Base-by-base conservation (phyloP, 2,888 invertebrate species). In the Seira ritae region DNA sequence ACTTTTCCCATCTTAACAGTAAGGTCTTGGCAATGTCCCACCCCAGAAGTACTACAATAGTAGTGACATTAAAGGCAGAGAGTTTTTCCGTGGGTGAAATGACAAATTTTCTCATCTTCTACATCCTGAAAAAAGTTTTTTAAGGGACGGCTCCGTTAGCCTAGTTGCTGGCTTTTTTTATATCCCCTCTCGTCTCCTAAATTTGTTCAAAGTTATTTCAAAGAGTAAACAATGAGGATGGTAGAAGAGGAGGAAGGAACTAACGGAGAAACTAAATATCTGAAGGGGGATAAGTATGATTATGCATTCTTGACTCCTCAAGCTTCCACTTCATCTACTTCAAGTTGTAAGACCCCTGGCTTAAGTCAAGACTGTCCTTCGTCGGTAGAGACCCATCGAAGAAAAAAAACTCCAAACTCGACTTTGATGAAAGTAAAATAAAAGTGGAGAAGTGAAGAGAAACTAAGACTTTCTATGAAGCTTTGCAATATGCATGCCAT, bases 281-380 rank as follows among this genome's bases (percentile, higher is more conserved):
- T 20, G 23, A 8, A 24, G 22, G 69, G 42, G 23, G 31, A 79
- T 31, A 55, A 73, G 60, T 74, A 74, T 75, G 74, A 80, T 81
- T 81, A 81, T 67, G 81, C 82, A 85, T 85, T 85, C 85, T 76
- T 76, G 72, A 75, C 79, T 73, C 66, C 72, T 74, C 75, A 79
- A 37, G n/a, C 76, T 78, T 85, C 75, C 81, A 84, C 82, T 85
- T 82, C 82, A 85, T 85, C 85, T 79, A 80, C 75, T 75, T 82
- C 84, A 81, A 78, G 62, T 79, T 72, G 12, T 67, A 73, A 83
- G 77, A 81, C 72, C 75, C 71, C 22, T 71, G 78, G 77, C 84
- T 84, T 84, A 80, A 65, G 66, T 66, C 65, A 15, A 67, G 2
- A 20, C 15, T 67, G 31, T 31, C 67, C 67, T 67, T 31, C 62